Conservation (phyloP, 2,888 invertebrate species). For the Brenthis daphne region DNA sequence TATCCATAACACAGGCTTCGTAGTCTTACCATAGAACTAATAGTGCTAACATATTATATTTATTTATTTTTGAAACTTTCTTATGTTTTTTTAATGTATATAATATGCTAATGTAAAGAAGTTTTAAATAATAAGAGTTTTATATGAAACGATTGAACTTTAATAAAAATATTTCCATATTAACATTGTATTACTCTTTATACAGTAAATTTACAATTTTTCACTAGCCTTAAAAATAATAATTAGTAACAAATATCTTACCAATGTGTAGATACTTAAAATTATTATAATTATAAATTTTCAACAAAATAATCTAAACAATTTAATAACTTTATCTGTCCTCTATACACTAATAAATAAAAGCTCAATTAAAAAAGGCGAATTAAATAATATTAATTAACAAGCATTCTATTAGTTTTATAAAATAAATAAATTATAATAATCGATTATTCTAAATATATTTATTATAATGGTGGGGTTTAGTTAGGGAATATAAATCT, state of each 20-base stretch:
- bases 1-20: too few species aligned
- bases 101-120: too few species aligned
- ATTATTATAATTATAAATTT: neutral
- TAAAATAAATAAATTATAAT: neutral
- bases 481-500: neutral
- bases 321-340: neutral
- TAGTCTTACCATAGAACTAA: too few species aligned
- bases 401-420: slow-evolving; percentile 3
- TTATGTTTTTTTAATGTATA: too few species aligned
- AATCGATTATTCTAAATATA: neutral
- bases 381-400: slow-evolving; percentile 7
- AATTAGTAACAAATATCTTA: slow-evolving; percentile 24
- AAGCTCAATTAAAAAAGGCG: neutral
- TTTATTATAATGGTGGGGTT: slow-evolving; percentile 13
- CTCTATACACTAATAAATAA: slow-evolving; percentile 9
- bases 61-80: too few species aligned
- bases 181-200: slow-evolving; percentile 26
- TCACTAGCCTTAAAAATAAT: slow-evolving; percentile 72
- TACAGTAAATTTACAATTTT: slow-evolving; percentile 48
- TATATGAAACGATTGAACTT: slow-evolving; percentile 20
- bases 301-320: neutral
- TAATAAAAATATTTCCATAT: slow-evolving; percentile 18
- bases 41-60: too few species aligned
- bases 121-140: neutral
- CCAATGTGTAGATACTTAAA: neutral